Percentiles rank a stretch among this genome's conserved stretches.
phyloP scores from a whole-genome alignment of 2,888 invertebrate genomes.

The Aricia artaxerxes region DNA sequence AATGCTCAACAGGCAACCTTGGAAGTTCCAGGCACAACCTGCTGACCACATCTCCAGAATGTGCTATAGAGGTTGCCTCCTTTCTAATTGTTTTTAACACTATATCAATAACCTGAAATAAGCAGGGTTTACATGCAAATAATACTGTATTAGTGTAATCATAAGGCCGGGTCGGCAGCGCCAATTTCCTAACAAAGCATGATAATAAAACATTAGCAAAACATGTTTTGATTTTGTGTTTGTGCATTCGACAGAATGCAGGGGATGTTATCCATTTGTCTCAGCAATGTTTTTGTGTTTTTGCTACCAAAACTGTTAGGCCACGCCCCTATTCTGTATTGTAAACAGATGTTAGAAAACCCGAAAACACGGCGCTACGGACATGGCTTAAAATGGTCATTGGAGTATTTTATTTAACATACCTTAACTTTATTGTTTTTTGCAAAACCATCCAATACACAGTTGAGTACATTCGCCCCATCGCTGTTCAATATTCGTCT shows the following conservation, averaged over 20 bases:
- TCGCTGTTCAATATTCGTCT: constrained; percentile 61
- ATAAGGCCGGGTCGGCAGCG: neutral
- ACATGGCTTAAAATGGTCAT: neutral
- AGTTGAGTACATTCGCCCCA: constrained; percentile 60
- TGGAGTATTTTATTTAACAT: constrained; percentile 31
- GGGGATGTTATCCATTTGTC: too few relatives aligned
- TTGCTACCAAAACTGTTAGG: too few relatives aligned
- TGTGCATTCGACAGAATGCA: too few relatives aligned
- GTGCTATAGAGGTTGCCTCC: constrained; percentile 61
- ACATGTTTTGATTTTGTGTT: too few relatives aligned
- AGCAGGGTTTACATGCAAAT: neutral
- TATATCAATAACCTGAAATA: constrained; percentile 57
- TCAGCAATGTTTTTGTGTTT: too few relatives aligned
- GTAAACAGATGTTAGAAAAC: too few relatives aligned
- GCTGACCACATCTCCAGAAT: constrained; percentile 64
- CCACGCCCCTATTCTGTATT: too few relatives aligned
- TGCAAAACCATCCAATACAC: constrained; percentile 61
- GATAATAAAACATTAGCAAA: too few relatives aligned
- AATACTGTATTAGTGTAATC: neutral
- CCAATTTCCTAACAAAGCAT: too few relatives aligned
- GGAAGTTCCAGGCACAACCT: constrained; percentile 64
- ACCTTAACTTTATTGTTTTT: constrained; percentile 62
- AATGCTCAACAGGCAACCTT: constrained; percentile 51
- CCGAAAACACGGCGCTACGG: too few relatives aligned
- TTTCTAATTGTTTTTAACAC: constrained; percentile 59